Percentiles rank a stretch among this genome's conserved stretches.
Conservation (phyloP, 2,797 vertebrate species). For the Tadarida brasiliensis region DNA sequence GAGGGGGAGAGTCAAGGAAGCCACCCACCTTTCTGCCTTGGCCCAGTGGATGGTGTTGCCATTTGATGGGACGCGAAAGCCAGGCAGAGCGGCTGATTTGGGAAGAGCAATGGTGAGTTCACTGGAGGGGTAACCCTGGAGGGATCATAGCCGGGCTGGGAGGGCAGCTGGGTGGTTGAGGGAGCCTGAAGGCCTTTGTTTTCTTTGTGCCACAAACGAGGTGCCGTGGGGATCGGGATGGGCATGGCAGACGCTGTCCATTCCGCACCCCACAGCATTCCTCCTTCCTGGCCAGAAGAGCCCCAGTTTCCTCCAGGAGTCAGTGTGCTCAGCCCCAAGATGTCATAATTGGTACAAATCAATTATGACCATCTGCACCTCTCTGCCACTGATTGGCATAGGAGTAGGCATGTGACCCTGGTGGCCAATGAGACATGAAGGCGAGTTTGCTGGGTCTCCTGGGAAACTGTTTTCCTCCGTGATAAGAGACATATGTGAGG, state of each 20-base stretch:
- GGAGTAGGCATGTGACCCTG: neutral
- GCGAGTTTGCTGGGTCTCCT: neutral
- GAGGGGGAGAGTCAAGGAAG: neutral
- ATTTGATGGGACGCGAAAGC: neutral
- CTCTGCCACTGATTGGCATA: neutral
- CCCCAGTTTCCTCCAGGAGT: neutral
- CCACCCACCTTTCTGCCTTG: neutral
- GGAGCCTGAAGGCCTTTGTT: neutral
- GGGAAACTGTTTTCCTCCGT: neutral
- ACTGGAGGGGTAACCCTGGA: neutral
- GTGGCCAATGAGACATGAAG: neutral
- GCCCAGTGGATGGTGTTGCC: neutral
- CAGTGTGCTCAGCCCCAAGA: neutral
- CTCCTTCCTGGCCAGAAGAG: neutral
- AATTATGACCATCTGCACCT: neutral
- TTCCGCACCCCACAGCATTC: neutral
- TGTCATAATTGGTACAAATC: neutral
- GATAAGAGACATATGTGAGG: neutral
- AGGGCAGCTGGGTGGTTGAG: neutral
- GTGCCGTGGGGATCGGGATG: neutral
- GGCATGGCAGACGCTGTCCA: neutral
- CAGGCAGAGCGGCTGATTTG: neutral
- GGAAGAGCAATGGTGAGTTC: neutral
- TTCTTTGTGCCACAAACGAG: neutral
- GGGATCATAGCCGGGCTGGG: too few relatives aligned